Conservation (phyloP, 2,113 vertebrate species). For the Callopanchax toddi region DNA sequence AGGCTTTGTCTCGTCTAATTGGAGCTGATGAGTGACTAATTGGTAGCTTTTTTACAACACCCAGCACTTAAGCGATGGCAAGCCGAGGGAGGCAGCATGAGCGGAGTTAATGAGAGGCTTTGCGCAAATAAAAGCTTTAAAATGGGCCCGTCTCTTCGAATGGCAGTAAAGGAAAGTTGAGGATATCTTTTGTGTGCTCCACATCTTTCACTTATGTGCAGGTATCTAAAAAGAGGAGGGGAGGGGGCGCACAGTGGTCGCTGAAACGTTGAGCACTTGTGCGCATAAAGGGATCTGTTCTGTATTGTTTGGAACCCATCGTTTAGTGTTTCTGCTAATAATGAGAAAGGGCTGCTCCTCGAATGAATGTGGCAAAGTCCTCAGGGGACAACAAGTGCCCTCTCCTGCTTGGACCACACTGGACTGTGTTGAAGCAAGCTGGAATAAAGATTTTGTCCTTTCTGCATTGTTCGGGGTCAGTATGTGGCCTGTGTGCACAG, state of each 20-base stretch:
- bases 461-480: conserved; percentile 51
- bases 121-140: conserved; percentile 79
- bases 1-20: conserved; percentile 98
- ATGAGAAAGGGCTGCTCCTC: conserved; percentile 77
- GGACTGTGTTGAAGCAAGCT: conserved; percentile 74
- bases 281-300: conserved; percentile 80
- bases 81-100: conserved; percentile 87
- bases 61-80: conserved; percentile 87
- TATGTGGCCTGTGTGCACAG: conserved; percentile 47
- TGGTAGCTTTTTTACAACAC: conserved; percentile 91
- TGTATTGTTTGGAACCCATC: conserved; percentile 77
- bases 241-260: conserved; percentile 55
- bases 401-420: conserved; percentile 74
- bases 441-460: conserved; percentile 69
- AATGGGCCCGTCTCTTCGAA: conserved; percentile 75
- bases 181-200: conserved; percentile 80
- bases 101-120: conserved; percentile 97
- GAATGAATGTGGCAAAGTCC: conserved; percentile 81
- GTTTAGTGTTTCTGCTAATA: conserved; percentile 82
- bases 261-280: conserved; percentile 79
- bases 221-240: conserved; percentile 81
- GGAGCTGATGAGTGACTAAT: conserved; percentile 99
- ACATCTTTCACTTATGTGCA: conserved; percentile 80
- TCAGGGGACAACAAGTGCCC: conserved; percentile 75
- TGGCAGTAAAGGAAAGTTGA: conserved; percentile 79